Conservation (phyloP, 37 sponge, comb jelly and placozoan genomes). For the Amphimedon queenslandica region DNA sequence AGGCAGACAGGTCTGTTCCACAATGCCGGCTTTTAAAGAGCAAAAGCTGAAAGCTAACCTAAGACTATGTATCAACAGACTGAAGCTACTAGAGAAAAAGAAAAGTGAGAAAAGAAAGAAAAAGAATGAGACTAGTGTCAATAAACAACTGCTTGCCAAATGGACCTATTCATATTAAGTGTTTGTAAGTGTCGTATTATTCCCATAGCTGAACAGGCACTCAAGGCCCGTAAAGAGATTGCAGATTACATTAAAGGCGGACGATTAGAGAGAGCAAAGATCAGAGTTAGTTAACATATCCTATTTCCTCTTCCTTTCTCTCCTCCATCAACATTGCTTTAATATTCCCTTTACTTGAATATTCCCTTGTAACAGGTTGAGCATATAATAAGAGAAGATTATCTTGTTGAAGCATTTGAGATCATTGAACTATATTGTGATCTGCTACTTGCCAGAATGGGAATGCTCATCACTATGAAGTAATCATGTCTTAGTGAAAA, state of each 20-base stretch:
- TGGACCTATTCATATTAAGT: neutral
- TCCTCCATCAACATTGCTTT: neutral
- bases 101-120: conserved; percentile 72
- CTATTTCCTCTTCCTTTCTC: conserved; percentile 1
- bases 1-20: neutral
- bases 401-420: conserved; percentile 98
- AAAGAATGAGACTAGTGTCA: neutral
- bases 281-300: conserved; percentile 65
- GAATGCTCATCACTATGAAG: conserved; percentile 86
- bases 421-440: conserved; percentile 97
- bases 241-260: conserved; percentile 91
- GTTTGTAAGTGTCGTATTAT: neutral
- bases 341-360: neutral
- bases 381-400: conserved; percentile 99
- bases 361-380: conserved; percentile 75
- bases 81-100: conserved; percentile 99
- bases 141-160: neutral
- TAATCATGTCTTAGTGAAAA: conserved; percentile 12
- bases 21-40: conserved; percentile 75
- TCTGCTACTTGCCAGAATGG: conserved; percentile 96
- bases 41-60: conserved; percentile 89
- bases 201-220: conserved; percentile 87
- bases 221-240: conserved; percentile 98
- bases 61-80: conserved; percentile 83
- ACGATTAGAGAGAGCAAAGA: conserved; percentile 89